Percentiles rank a stretch among this genome's conserved stretches.
These are phyloP conservation scores for Megalops cyprinoides DNA, from an alignment of 2,797 vertebrate genomes.

Conservation along the genomic window DNA sequence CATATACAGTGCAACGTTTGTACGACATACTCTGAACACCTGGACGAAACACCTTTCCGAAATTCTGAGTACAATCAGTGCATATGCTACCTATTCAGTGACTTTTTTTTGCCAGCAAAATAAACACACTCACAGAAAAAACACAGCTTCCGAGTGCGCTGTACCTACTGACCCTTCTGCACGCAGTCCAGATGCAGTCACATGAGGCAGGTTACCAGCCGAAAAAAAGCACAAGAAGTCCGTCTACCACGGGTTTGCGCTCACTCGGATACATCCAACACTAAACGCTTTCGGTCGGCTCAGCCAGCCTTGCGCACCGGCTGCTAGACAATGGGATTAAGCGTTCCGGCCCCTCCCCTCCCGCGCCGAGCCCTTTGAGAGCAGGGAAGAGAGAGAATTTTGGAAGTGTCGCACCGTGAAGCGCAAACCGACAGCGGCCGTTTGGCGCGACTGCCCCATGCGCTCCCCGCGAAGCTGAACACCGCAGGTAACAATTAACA, in stretches of 20 bases:
- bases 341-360: conserved; percentile 42
- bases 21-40: neutral
- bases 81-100: neutral
- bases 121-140: conserved; percentile 17
- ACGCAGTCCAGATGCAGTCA: conserved; percentile 37
- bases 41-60: neutral
- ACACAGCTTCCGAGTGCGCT: conserved; percentile 15
- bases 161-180: conserved; percentile 34
- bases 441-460: neutral
- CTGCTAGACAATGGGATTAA: conserved; percentile 42
- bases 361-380: conserved; percentile 20
- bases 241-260: conserved; percentile 13
- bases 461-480: neutral
- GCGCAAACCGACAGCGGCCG: neutral
- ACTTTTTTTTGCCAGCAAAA: neutral
- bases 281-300: conserved; percentile 17
- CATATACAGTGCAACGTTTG: neutral
- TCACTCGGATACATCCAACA: conserved; percentile 8
- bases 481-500: neutral
- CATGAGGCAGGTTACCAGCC: conserved; percentile 38
- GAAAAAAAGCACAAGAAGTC: conserved; percentile 29
- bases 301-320: conserved; percentile 21
- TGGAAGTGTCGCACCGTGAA: conserved; percentile 5
- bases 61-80: neutral
- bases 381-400: conserved; percentile 28